phyloP scores from a whole-genome alignment of 2,888 invertebrate genomes.

The Microctonus brassicae region DNA sequence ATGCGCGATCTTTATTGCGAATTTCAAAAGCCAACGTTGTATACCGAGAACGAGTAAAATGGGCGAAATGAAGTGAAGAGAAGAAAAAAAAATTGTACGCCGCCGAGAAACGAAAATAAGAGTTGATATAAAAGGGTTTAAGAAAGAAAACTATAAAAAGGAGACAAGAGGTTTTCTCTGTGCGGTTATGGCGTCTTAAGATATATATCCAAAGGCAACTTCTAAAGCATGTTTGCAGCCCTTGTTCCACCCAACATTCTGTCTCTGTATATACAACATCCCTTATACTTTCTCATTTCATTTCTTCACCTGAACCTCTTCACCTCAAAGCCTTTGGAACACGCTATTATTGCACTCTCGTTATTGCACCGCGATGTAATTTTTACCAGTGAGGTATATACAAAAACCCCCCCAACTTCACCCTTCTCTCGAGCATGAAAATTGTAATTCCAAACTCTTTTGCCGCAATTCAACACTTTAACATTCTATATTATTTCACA shows the following conservation, averaged over 20 bases:
- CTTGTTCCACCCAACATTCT: conserved; percentile 28
- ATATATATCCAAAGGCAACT: conserved; percentile 44
- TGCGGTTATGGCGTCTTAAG: conserved; percentile 58
- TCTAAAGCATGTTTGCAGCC: conserved; percentile 43
- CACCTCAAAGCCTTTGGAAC: conserved; percentile 31
- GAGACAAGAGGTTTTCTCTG: conserved; percentile 34
- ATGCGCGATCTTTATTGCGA: conserved; percentile 49
- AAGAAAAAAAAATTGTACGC: background rate
- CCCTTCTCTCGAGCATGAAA: conserved; percentile 23
- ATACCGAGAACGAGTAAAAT: conserved; percentile 37
- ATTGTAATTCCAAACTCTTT: conserved; percentile 22
- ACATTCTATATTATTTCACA: conserved; percentile 26
- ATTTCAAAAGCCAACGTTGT: conserved; percentile 46
- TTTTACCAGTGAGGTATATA: conserved; percentile 48
- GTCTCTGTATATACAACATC: conserved; percentile 5
- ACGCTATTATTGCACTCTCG: conserved; percentile 56
- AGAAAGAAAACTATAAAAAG: conserved; percentile 21
- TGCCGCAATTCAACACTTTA: conserved; percentile 31
- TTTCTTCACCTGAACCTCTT: conserved; percentile 23
- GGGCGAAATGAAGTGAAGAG: conserved; percentile 35
- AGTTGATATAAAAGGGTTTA: conserved; percentile 36
- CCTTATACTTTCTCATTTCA: conserved; percentile 1
- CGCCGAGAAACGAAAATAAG: conserved; percentile 39
- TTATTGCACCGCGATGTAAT: conserved; percentile 59
- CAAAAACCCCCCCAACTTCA: background rate